Base-by-base conservation (phyloP, 2,113 vertebrate species). In the Platichthys stellatus region DNA sequence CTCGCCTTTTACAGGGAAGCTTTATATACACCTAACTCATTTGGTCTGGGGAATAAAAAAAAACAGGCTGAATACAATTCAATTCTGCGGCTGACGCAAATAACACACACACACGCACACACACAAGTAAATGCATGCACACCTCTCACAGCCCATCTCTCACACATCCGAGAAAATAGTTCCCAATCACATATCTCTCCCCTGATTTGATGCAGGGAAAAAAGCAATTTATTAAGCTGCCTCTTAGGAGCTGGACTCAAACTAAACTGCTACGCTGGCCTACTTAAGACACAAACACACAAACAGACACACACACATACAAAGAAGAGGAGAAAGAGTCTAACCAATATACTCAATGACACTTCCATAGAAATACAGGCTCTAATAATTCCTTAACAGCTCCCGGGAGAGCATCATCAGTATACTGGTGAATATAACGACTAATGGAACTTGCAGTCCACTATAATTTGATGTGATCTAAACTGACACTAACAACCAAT, bases 151-250 rank as follows among this genome's bases (percentile, higher is more conserved):
- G 69, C 72, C 73, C 66, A 57, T 57, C 77, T 86, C 67, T 66
- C 81, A 76, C 74, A 78, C 78, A 73, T 73, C 71, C 63, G 65
- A 64, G 61, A 75, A 20, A 20, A 82, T 79, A 74, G 68, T 77
- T 90, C 77, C 84, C 88, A 85, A 87, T 86, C 84, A 87, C 76
- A 86, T 69, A 80, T 81, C 85, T 81, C 80, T 85, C 82, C 68
- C 63, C 81, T 91, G 84, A 91, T 88, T 86, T 90, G 89, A 88
- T 90, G 84, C 73, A 18, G 82, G 83, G 90, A 86, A 89, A 91
- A 91, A 89, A 23, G 86, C 90, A 88, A 91, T 92, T 91, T 92
- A 91, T 91, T 91, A 92, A 89, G 90, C 63, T 62, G 78, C 76
- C 90, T 90, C 90, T 89, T 75, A 90, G 87, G 91, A 86, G 80